These are phyloP conservation scores for Pemphigus obesinymphae DNA, from an alignment of 1,140 invertebrate species.

Conservation along the genomic window DNA sequence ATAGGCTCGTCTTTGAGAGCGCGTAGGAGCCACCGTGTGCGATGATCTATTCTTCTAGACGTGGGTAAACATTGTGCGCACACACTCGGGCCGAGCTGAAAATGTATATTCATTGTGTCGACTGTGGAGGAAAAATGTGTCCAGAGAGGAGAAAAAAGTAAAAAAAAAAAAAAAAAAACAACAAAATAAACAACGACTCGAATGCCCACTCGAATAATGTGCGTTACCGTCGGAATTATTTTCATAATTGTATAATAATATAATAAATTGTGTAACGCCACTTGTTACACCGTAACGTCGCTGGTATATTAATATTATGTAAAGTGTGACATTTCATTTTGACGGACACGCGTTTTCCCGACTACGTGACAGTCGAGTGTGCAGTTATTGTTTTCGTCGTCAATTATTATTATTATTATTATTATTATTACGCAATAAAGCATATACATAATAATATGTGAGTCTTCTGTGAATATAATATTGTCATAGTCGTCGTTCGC, in stretches of 20 bases:
- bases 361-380: neutral
- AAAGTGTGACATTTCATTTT: neutral
- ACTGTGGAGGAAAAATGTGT: neutral
- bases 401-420: neutral
- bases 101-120: neutral
- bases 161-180: neutral
- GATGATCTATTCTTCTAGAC: neutral
- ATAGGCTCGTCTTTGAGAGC: neutral
- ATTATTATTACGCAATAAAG: neutral
- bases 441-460: neutral
- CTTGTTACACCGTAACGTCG: neutral
- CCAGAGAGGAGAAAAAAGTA: neutral
- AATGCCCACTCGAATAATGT: neutral
- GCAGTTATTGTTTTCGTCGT: neutral
- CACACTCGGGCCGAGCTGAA: neutral
- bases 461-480: neutral
- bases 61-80: neutral
- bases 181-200: neutral
- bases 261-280: neutral
- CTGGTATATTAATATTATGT: neutral
- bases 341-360: neutral
- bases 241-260: neutral
- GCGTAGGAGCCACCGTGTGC: too few relatives aligned
- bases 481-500: neutral
- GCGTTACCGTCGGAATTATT: neutral